Evolutionary conservation across 2,113 vertebrate species (phyloP).

Genomic region (Morone chrysops): DNA sequence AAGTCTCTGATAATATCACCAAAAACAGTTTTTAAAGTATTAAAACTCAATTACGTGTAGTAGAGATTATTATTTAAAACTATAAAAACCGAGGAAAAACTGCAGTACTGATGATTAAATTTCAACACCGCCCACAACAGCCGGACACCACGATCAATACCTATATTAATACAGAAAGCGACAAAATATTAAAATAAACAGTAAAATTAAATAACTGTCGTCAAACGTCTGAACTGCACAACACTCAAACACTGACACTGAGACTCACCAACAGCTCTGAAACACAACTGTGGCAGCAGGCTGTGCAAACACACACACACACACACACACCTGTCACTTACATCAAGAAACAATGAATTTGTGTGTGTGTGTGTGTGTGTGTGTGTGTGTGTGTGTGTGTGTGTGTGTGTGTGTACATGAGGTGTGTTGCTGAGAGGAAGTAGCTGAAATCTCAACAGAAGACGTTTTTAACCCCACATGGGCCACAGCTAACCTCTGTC

Average conservation of each 20-base stretch:
- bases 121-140: background rate
- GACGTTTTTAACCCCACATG: slow-evolving; percentile 57
- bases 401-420: background rate
- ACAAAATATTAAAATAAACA: background rate
- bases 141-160: background rate
- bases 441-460: slow-evolving; percentile 23
- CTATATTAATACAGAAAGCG: too few relatives aligned
- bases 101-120: background rate
- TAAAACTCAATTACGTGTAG: too few relatives aligned
- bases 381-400: background rate
- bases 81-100: too few relatives aligned
- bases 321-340: slow-evolving; percentile 37
- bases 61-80: too few relatives aligned
- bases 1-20: background rate
- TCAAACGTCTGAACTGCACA: background rate
- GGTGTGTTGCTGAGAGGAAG: slow-evolving; percentile 37
- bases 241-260: background rate
- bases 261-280: slow-evolving; percentile 20
- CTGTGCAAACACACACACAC: background rate
- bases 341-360: slow-evolving; percentile 21
- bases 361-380: background rate
- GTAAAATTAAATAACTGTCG: background rate
- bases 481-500: slow-evolving; percentile 36
- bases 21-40: background rate
- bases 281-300: slow-evolving; percentile 20